Evolutionary conservation across 2,888 invertebrate species (phyloP).

Genomic region (Mimachlamys varia): DNA sequence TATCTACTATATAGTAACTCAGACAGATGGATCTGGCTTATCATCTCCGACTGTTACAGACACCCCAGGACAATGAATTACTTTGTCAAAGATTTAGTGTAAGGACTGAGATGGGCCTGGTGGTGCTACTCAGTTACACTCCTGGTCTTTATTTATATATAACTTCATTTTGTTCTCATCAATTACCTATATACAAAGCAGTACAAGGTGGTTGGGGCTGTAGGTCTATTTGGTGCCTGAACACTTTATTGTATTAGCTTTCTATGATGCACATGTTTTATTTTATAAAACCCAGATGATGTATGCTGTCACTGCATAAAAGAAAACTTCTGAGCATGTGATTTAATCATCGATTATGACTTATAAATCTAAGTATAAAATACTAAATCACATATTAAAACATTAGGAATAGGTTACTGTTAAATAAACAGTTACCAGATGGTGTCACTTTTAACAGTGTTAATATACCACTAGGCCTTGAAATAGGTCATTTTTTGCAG

Average conservation of each 20-base stretch:
- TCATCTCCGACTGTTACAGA: background rate
- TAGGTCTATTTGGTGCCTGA: background rate
- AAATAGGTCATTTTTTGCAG: too few species aligned
- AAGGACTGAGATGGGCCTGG: background rate
- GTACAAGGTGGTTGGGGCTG: background rate
- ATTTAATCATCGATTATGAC: too few species aligned
- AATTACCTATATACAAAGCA: background rate
- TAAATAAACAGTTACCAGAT: too few species aligned
- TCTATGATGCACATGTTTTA: background rate
- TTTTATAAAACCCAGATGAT: background rate
- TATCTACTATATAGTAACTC: background rate
- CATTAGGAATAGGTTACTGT: too few species aligned
- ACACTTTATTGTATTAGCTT: background rate
- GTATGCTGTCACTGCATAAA: background rate
- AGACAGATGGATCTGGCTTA: background rate
- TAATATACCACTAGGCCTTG: too few species aligned
- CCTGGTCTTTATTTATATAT: background rate
- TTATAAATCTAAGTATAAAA: background rate
- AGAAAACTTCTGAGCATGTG: background rate
- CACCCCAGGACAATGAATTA: constrained; percentile 1
- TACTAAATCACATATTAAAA: background rate
- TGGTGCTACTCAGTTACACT: background rate
- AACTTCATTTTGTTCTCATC: background rate
- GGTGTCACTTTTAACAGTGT: too few species aligned
- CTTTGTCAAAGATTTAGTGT: constrained; percentile 10